Conservation (phyloP, 2,888 invertebrate genomes). For the Eupithecia centaureata region DNA sequence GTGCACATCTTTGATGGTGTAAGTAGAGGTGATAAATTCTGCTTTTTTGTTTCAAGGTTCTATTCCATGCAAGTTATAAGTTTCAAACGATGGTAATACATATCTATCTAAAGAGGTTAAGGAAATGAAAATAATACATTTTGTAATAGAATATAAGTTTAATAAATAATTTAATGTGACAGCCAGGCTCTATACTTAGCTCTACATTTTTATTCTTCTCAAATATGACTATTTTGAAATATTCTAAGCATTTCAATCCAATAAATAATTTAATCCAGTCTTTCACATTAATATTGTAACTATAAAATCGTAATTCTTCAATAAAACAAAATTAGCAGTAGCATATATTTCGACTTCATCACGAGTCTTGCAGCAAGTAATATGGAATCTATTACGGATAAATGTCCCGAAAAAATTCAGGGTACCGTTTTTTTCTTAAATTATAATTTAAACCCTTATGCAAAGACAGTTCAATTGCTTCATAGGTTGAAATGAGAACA, state of each 20-base stretch:
- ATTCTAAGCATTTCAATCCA: slow-evolving; percentile 24
- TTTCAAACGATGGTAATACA: background rate
- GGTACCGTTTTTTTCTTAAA: too few species aligned
- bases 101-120: background rate
- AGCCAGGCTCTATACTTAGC: background rate
- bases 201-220: background rate
- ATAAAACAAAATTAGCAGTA: too few species aligned
- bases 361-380: too few species aligned
- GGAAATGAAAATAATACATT: background rate
- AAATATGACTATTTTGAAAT: background rate
- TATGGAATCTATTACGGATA: too few species aligned
- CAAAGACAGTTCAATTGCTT: too few species aligned
- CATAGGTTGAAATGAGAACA: too few species aligned
- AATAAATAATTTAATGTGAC: slow-evolving; percentile 3
- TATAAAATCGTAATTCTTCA: background rate
- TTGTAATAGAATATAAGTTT: background rate
- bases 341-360: too few species aligned
- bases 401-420: too few species aligned
- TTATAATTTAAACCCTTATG: too few species aligned
- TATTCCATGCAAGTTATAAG: background rate
- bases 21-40: slow-evolving; percentile 69
- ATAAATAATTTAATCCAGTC: slow-evolving; percentile 41
- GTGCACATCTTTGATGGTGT: slow-evolving; percentile 50
- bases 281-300: slow-evolving; percentile 22
- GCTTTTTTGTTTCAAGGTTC: slow-evolving; percentile 8